phyloP scores from a whole-genome alignment of 1,140 invertebrate species.

The Drosophila parvula region DNA sequence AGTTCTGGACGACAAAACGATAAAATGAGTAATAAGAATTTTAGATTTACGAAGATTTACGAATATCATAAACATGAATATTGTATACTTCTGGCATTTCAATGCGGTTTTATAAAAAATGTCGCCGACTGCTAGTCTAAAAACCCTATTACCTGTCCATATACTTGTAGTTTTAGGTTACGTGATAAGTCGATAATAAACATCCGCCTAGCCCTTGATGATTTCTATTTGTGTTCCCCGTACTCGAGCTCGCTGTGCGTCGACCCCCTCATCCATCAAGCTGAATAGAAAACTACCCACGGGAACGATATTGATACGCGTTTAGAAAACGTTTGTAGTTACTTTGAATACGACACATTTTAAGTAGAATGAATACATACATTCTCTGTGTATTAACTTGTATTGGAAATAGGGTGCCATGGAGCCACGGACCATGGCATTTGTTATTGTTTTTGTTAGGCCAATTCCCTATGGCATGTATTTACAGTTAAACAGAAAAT shows the following conservation, averaged over 20 bases:
- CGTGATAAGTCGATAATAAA: slow-evolving; percentile 67
- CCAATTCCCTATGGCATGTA: slow-evolving; percentile 9
- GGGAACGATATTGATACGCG: slow-evolving; percentile 12
- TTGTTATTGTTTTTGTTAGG: slow-evolving; percentile 48
- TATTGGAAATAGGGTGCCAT: slow-evolving; percentile 13
- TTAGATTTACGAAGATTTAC: slow-evolving; percentile 17
- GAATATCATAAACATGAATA: slow-evolving; percentile 18
- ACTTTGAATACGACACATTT: slow-evolving; percentile 9
- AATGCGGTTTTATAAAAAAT: slow-evolving; percentile 30
- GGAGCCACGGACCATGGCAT: slow-evolving; percentile 8
- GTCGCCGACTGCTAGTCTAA: slow-evolving; percentile 51
- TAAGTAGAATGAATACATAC: background rate
- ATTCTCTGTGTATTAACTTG: slow-evolving; percentile 25
- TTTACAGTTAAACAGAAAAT: slow-evolving; percentile 12
- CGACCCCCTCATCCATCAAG: slow-evolving; percentile 7
- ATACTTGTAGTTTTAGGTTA: slow-evolving; percentile 54
- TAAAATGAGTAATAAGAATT: slow-evolving; percentile 12
- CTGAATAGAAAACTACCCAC: slow-evolving; percentile 45
- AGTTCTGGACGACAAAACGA: background rate
- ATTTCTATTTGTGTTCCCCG: slow-evolving; percentile 8
- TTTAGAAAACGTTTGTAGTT: slow-evolving; percentile 24
- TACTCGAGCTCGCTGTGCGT: background rate
- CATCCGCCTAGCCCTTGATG: slow-evolving; percentile 9
- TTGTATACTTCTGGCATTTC: slow-evolving; percentile 42
- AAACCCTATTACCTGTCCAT: slow-evolving; percentile 55